A percentile compares a stretch with the other conserved stretches of the same genome.
Conservation (phyloP, 2,113 vertebrate species). For the Periophthalmodon schlosseri region DNA sequence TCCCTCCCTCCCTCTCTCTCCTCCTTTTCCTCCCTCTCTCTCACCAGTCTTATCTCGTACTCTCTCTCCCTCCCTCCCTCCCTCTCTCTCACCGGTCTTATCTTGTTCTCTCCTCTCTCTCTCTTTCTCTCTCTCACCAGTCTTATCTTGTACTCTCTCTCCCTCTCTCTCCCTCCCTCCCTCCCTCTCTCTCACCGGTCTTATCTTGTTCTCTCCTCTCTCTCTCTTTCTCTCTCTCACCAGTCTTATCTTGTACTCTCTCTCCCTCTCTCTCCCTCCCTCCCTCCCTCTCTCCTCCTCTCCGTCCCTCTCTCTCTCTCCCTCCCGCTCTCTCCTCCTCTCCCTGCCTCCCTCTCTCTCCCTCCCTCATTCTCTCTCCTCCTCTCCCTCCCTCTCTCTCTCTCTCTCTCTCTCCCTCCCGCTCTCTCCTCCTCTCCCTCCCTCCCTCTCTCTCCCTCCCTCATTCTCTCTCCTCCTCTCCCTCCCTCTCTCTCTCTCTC, state of each 20-base stretch:
- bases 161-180: neutral
- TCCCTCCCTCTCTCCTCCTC: neutral
- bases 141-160: slow-evolving; percentile 23
- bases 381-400: neutral
- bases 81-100: neutral
- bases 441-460: too few relatives aligned
- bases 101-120: slow-evolving; percentile 14
- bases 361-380: neutral
- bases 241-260: neutral
- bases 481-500: neutral
- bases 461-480: neutral
- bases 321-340: too few relatives aligned
- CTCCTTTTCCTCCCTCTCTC: neutral
- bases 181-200: too few relatives aligned
- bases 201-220: too few relatives aligned
- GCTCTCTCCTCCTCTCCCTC: neutral
- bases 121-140: neutral
- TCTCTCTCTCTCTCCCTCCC: neutral
- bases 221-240: too few relatives aligned
- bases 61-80: neutral
- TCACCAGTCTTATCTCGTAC: too few relatives aligned
- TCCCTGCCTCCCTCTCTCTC: neutral
- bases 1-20: neutral
- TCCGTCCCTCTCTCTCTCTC: neutral
- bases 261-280: neutral